Evolutionary conservation across 2,797 vertebrate species (phyloP).

Genomic region (Squalus acanthias): DNA sequence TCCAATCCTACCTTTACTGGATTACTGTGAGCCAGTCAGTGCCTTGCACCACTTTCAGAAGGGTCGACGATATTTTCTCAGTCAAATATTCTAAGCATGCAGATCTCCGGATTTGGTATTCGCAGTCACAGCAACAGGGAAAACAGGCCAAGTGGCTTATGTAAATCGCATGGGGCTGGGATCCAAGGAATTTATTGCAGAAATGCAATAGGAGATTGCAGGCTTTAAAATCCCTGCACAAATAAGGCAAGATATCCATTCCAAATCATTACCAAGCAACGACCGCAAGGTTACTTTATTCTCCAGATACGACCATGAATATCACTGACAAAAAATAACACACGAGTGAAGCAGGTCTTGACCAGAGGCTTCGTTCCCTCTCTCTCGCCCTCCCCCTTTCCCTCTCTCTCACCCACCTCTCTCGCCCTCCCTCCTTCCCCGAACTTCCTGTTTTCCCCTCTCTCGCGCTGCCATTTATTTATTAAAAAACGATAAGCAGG

Average conservation of each 20-base stretch:
- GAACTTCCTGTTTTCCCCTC: no score
- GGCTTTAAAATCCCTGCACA: not conserved
- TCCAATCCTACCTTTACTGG: not conserved
- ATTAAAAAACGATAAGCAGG: not conserved
- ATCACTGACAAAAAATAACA: not conserved
- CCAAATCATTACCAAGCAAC: not conserved
- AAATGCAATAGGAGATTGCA: not conserved
- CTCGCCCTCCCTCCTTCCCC: no score
- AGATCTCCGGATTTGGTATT: not conserved
- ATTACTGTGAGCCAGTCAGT: not conserved
- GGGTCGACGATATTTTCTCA: not conserved
- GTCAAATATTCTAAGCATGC: not conserved
- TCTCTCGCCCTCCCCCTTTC: not conserved
- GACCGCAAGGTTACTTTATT: not conserved
- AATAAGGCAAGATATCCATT: not conserved
- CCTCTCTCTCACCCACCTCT: no score
- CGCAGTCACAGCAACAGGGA: not conserved
- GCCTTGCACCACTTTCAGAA: not conserved
- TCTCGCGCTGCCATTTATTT: not conserved
- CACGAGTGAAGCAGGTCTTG: not conserved
- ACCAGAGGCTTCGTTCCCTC: not conserved
- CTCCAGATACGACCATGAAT: not conserved
- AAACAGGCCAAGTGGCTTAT: not conserved
- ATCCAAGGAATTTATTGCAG: conserved; percentile 8
- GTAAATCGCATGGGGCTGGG: not conserved